phyloP scores from a whole-genome alignment of 2,888 invertebrate genomes.

The Vesta saturnalis region DNA sequence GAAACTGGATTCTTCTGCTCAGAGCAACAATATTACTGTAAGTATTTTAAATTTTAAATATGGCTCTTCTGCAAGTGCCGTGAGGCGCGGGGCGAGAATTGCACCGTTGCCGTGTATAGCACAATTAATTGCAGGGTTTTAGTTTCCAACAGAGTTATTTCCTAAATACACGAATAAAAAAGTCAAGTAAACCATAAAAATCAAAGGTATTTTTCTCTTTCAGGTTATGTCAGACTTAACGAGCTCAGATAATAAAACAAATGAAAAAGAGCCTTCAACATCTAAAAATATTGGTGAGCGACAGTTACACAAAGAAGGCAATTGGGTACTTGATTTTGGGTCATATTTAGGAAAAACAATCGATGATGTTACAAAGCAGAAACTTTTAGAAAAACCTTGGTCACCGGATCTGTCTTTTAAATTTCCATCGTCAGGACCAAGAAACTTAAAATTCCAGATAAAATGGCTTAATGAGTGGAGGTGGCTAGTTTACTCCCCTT shows the following conservation, averaged over 20 bases:
- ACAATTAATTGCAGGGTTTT: slow-evolving; percentile 1
- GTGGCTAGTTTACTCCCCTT: slow-evolving; percentile 9
- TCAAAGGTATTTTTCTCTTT: background rate
- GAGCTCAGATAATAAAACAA: slow-evolving; percentile 1
- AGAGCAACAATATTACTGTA: background rate
- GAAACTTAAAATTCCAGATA: background rate
- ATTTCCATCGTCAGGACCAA: slow-evolving; percentile 8
- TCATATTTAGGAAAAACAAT: slow-evolving; percentile 11
- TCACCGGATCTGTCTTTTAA: slow-evolving; percentile 3
- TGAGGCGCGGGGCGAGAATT: too few species aligned
- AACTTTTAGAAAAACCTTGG: slow-evolving; percentile 4
- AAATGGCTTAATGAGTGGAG: too few species aligned
- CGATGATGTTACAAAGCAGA: too few species aligned
- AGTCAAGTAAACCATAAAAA: background rate
- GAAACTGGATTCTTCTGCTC: background rate
- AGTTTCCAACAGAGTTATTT: background rate
- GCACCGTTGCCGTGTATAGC: too few species aligned
- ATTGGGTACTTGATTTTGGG: slow-evolving; percentile 11
- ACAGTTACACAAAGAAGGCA: too few species aligned
- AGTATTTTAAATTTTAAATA: slow-evolving; percentile 3
- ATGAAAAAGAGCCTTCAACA: slow-evolving; percentile 6
- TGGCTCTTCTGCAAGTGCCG: background rate
- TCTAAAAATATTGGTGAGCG: too few species aligned
- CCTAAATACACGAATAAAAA: background rate
- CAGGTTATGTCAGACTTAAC: background rate